Base-by-base conservation (phyloP, 2,888 invertebrate genomes). In the Rhopalosiphum nymphaeae region DNA sequence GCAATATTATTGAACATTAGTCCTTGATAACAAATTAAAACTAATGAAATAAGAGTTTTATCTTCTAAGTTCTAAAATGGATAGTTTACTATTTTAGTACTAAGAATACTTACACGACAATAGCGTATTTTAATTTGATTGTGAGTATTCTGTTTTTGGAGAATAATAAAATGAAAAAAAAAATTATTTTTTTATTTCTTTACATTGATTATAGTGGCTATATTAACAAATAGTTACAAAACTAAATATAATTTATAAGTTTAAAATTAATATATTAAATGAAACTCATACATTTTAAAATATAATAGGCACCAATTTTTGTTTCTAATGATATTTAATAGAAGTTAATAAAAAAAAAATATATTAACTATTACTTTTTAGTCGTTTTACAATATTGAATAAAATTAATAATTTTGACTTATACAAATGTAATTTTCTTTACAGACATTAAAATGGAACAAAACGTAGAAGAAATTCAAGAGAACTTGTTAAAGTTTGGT, bases 391-490 rank as follows among this genome's bases (percentile, higher is more conserved):
- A 29, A 61, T 2, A 13, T n/a, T 4, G 36, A 67, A 16, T 16
- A 67, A n/a, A 67, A 36, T 78, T 36, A 78, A 78, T 78, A 36
- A 78, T 78, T 67, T 36, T 36, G 1, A 78, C 36, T 78, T 36
- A 78, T 78, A 21, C 16, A 78, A 78, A 78, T 42, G 78, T 36
- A 78, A 26, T 87, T 87, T 84, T 7, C 4, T 92, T 93, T 78
- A 26, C 67, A 89, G 94, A 44, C 1, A 42, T 91, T 5, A 53
- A 29, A 49, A 94, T 94, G 94, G 94, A 94, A 29, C 86, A 94
- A 26, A 94, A 94, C 25, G n/a, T 91, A 4, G 94, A 91, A 86
- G 90, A 94, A 29, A 91, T 94, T 53, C 91, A 87, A 85, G 86
- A 94, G 9, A 89, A 86, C 3, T 53, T 94, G 29, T 91, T 94